Evolutionary conservation across 2,888 invertebrate species (phyloP).

Genomic region (Zygaena filipendulae): DNA sequence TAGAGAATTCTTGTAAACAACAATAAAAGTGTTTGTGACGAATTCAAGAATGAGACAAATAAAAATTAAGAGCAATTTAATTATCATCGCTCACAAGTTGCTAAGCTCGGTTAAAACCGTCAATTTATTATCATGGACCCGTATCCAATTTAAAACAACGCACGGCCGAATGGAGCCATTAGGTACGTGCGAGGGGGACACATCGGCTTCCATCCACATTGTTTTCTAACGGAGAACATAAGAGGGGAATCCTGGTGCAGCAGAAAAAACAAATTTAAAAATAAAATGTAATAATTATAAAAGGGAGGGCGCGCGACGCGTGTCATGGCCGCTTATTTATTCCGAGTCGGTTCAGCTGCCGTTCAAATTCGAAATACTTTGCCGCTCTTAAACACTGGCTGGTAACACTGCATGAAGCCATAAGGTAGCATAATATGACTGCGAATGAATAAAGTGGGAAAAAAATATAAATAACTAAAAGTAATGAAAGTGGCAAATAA

Average conservation of each 20-base stretch:
- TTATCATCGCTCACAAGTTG: constrained; percentile 58
- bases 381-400: constrained; percentile 18
- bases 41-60: no score
- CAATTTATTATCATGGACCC: constrained; percentile 67
- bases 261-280: constrained; percentile 68
- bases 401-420: no score
- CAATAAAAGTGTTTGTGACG: no score
- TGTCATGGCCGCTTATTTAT: constrained; percentile 59
- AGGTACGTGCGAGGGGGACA: constrained; percentile 35
- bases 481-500: no score
- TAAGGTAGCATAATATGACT: no score
- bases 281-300: constrained; percentile 67
- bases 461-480: constrained; percentile 23
- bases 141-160: constrained; percentile 69
- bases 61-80: constrained; percentile 58
- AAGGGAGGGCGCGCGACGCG: constrained; percentile 59
- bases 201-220: constrained; percentile 30
- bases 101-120: constrained; percentile 59
- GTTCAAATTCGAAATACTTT: constrained; percentile 44
- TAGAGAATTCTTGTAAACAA: no score
- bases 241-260: constrained; percentile 58
- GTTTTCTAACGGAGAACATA: constrained; percentile 49
- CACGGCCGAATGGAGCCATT: constrained; percentile 53
- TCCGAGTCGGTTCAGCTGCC: constrained; percentile 51
- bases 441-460: no score